These are phyloP conservation scores for Sitta europaea DNA, from an alignment of 2,113 vertebrate genomes.

Conservation along the genomic window DNA sequence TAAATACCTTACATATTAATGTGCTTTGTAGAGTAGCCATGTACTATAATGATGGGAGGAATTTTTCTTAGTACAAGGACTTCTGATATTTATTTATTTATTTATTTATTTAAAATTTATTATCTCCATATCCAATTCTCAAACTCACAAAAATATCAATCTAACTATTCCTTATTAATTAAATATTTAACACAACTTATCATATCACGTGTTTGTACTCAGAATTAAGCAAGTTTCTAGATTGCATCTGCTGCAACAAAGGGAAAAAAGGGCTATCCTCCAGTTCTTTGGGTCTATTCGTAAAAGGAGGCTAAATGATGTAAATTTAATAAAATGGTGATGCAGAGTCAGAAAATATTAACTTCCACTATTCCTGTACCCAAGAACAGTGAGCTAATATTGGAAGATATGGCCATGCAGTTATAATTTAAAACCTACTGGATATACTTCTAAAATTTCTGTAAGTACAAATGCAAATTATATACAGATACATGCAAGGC, in stretches of 20 bases:
- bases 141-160: not conserved
- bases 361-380: fast-evolving
- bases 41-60: not conserved
- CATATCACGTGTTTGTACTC: not conserved
- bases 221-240: not conserved
- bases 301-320: fast-evolving
- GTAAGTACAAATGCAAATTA: not conserved
- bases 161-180: not conserved
- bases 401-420: not conserved
- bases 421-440: not conserved
- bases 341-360: not conserved
- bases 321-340: not conserved
- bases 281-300: not conserved
- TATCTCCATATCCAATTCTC: not conserved
- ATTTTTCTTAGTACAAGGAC: not conserved
- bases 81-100: not conserved
- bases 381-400: not conserved
- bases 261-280: not conserved
- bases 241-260: not conserved
- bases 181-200: not conserved
- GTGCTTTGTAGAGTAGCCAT: not conserved
- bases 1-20: not conserved
- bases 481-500: not conserved
- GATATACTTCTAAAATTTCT: not conserved
- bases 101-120: not conserved